A percentile compares a stretch with the other conserved stretches of the same genome.
These are phyloP conservation scores for Notolepis coatsorum DNA, from an alignment of 2,797 vertebrate species.

Conservation along the genomic window DNA sequence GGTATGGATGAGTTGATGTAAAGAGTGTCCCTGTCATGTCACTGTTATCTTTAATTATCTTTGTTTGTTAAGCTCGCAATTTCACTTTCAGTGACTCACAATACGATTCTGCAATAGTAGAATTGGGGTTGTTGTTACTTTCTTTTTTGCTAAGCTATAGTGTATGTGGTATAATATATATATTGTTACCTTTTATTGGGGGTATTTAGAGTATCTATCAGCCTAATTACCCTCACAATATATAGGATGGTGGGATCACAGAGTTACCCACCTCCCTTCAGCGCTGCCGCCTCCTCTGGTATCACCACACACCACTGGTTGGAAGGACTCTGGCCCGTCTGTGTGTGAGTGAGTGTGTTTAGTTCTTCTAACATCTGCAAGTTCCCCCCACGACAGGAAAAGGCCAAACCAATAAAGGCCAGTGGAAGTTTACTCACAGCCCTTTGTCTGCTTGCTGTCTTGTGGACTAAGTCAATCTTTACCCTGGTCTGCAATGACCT, in stretches of 20 bases:
- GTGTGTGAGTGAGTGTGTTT: slow-evolving; percentile 48
- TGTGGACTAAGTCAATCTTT: slow-evolving; percentile 83
- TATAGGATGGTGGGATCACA: slow-evolving; percentile 15
- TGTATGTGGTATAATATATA: too few species aligned
- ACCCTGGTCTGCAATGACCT: slow-evolving; percentile 73
- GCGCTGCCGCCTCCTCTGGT: slow-evolving; percentile 16
- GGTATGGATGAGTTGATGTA: background rate
- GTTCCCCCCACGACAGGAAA: slow-evolving; percentile 60
- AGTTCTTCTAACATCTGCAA: slow-evolving; percentile 72
- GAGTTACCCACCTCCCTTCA: background rate
- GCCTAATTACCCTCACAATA: background rate
- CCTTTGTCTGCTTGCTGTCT: slow-evolving; percentile 72
- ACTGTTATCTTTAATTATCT: too few species aligned
- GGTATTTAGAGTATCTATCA: background rate
- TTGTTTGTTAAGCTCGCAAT: too few species aligned
- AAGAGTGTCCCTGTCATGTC: background rate
- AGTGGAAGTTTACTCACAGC: slow-evolving; percentile 78
- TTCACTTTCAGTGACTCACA: too few species aligned
- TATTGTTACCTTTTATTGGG: background rate
- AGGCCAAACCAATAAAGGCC: slow-evolving; percentile 75
- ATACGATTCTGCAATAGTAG: too few species aligned
- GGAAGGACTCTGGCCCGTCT: slow-evolving; percentile 35
- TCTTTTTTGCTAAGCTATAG: too few species aligned
- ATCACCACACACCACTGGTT: slow-evolving; percentile 7
- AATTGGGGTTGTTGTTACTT: too few species aligned